Base-by-base conservation (phyloP, 2,888 invertebrate genomes). In the Proisotoma minuta region DNA sequence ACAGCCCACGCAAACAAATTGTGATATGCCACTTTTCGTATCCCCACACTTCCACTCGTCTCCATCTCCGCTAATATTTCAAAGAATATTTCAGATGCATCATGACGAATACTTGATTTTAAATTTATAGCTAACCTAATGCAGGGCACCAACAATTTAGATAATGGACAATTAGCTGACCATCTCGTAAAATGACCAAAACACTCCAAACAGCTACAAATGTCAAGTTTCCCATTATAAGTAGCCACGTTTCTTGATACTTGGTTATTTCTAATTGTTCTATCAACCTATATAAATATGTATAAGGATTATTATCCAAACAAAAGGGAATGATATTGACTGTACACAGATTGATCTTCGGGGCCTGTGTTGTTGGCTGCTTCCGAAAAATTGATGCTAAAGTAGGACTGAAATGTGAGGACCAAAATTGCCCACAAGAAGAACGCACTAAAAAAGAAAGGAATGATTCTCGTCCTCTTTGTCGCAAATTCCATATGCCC, bases 51-150 rank as follows among this genome's bases (percentile, higher is more conserved):
- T 3, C 63, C 65, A 60, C 65, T 65, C 0, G 68, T 68, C 29
- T 68, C 68, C 65, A 68, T 65, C 59, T 68, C 68, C 39, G 62
- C 53, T 15, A 67, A 34, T 0, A 63, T 59, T 2, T 63, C 67
- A 27, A 54, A 60, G 57, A 59, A 63, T 47, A 56, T 59, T 59
- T 2, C 4, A 29, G n/a, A 20, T 20, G 18, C 5, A 27, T 53
- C 2, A 12, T n/a, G 10, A 53, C 8, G 27, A 12, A 28, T n/a
- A 53, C 24, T 23, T 24, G 28, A 53, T 26, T 27, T 28, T 12
- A 28, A 26, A 26, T 28, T 5, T 34, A 53, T 24, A 10, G 10
- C 8, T 28, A 8, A 26, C 52, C 22, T 29, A 58, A 49, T 3
- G 58, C 28, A 22, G 50, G n/a, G 18, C 27, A 43, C 51, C 58